Base-by-base conservation (phyloP, 2,113 vertebrate genomes). In the Camelus bactrianus region DNA sequence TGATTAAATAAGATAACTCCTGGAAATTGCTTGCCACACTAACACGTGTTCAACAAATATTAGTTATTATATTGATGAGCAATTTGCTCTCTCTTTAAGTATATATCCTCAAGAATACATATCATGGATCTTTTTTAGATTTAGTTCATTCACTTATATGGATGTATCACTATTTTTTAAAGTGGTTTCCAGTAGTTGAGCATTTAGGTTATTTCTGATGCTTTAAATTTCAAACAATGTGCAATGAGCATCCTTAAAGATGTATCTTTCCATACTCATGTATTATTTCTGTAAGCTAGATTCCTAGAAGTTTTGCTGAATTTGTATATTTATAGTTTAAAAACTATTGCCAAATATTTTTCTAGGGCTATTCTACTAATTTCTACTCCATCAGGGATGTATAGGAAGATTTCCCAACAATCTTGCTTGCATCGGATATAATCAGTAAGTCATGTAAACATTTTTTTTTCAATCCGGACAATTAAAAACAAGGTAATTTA, bases 311-410 rank as follows among this genome's bases (percentile, higher is more conserved):
- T 38, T 17, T 84, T 88, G 13, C 42, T 54, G 14, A 76, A 54
- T 79, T 22, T 89, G 2, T 46, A 73, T 79, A 32, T 83, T 64
- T 73, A 62, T 77, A 64, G 48, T 42, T 92, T 52, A 30, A 82
- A 93, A 88, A 32, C 22, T 48, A 76, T 69, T 48, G 38, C 58
- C 64, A 84, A 42, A 30, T 91, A 92, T 89, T 94, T 94, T 65
- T 60, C 62, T 84, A 80, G 28, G 65, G 28, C 5, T 67, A 54
- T 48, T 94, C 64, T 92, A 67, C 19, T 80, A 54, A 70, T 79
- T 84, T 84, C 38, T 67, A 60, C 1, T 92, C 48, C 28, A 65
- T 67, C 35, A 77, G 64, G 13, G 50, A 85, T 17, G 2, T 48
- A 30, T 32, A 69, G 32, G 32, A 80, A 92, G 28, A 73, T 60